A percentile compares a stretch with the other conserved stretches of the same genome.
Conservation (phyloP, 2,888 invertebrate genomes). For the Xylota sylvarum region DNA sequence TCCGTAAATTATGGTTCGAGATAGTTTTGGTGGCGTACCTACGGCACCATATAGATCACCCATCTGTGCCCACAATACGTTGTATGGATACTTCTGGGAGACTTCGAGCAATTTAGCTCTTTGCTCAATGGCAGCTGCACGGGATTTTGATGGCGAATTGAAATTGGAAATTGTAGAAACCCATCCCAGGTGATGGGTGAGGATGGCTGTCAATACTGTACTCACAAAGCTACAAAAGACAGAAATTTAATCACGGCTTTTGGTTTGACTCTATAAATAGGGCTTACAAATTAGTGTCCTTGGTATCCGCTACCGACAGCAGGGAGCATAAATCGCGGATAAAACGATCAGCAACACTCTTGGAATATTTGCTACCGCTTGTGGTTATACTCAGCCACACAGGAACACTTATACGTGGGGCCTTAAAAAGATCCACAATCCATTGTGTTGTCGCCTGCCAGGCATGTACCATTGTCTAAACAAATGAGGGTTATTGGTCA, state of each 20-base stretch:
- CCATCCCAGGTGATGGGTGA: slow-evolving; percentile 97
- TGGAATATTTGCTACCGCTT: slow-evolving; percentile 83
- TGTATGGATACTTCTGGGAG: slow-evolving; percentile 90
- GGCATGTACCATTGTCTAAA: slow-evolving; percentile 86
- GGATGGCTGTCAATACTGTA: slow-evolving; percentile 93
- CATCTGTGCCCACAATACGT: slow-evolving; percentile 95
- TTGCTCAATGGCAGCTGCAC: slow-evolving; percentile 82
- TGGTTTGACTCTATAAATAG: slow-evolving; percentile 5
- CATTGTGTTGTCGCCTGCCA: slow-evolving; percentile 85
- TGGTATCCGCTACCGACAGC: slow-evolving; percentile 91
- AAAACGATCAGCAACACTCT: slow-evolving; percentile 85
- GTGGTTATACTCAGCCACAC: slow-evolving; percentile 88
- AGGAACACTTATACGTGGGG: slow-evolving; percentile 88
- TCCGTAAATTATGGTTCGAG: slow-evolving; percentile 92
- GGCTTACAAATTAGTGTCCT: slow-evolving; percentile 95
- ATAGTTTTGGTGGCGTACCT: slow-evolving; percentile 91
- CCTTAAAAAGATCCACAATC: slow-evolving; percentile 89
- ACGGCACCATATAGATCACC: slow-evolving; percentile 94
- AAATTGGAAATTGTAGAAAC: slow-evolving; percentile 90
- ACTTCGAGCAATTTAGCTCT: slow-evolving; percentile 86
- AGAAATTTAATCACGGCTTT: slow-evolving; percentile 40
- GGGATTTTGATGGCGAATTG: slow-evolving; percentile 80
- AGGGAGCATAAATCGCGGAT: slow-evolving; percentile 88
- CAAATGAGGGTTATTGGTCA: not conserved
- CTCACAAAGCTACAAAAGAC: slow-evolving; percentile 92